Evolutionary conservation across 2,113 vertebrate species (phyloP).

Genomic region (Furnarius figulus): DNA sequence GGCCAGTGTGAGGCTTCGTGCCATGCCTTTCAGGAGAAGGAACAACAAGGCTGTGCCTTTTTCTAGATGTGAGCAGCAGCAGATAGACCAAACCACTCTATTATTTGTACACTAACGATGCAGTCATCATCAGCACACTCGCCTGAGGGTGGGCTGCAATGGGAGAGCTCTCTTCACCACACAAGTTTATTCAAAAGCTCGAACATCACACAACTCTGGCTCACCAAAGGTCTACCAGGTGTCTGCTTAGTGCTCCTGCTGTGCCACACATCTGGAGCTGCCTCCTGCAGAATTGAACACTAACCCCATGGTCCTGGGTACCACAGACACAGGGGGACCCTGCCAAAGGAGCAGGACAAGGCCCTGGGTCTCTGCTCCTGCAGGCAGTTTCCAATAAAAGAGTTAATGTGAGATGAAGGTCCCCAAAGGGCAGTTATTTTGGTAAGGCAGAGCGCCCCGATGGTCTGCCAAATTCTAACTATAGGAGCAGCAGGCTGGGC

Average conservation of each 20-base stretch:
- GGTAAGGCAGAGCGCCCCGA: background rate
- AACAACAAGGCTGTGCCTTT: background rate
- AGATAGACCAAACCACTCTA: background rate
- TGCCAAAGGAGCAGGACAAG: background rate
- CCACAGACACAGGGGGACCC: fast-evolving
- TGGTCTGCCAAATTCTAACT: conserved; percentile 55
- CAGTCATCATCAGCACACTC: fast-evolving
- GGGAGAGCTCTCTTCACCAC: background rate
- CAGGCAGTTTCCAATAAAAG: background rate
- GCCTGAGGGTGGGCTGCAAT: background rate
- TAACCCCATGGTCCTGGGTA: background rate
- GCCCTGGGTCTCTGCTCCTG: background rate
- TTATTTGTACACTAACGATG: fast-evolving
- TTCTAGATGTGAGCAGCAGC: background rate
- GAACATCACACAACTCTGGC: background rate
- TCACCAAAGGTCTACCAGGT: background rate
- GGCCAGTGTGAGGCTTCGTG: background rate
- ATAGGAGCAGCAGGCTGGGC: conserved; percentile 15
- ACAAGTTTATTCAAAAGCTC: background rate
- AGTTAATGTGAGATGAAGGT: background rate
- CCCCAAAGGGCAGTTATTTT: conserved; percentile 46
- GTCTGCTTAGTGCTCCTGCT: background rate
- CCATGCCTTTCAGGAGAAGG: background rate
- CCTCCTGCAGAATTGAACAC: fast-evolving
- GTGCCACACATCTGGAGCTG: background rate